A percentile compares a stretch with the other conserved stretches of the same genome.
Evolutionary conservation across 2,888 invertebrate genomes (phyloP).

Genomic region (Parnassius apollo): DNA sequence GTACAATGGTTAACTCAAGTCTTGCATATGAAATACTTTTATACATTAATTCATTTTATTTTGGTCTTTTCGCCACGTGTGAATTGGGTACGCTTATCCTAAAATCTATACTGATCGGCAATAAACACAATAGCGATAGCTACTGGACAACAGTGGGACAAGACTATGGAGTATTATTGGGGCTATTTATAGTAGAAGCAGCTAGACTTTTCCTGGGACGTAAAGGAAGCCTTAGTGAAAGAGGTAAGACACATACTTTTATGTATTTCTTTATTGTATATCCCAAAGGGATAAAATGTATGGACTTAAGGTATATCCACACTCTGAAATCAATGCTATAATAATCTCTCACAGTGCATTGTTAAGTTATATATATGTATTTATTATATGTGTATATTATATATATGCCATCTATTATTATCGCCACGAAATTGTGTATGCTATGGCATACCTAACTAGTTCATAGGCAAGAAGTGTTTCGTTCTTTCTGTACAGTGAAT

Average conservation of each 20-base stretch:
- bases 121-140: conserved; percentile 82
- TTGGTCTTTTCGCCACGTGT: conserved; percentile 91
- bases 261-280: background rate
- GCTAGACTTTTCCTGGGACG: conserved; percentile 91
- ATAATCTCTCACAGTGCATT: too few relatives aligned
- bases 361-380: too few relatives aligned
- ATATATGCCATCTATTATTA: too few relatives aligned
- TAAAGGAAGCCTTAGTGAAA: conserved; percentile 92
- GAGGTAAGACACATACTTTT: conserved; percentile 61
- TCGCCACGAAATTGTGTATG: too few relatives aligned
- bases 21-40: conserved; percentile 91
- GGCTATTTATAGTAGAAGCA: conserved; percentile 89
- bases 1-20: conserved; percentile 85
- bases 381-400: too few relatives aligned
- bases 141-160: conserved; percentile 85
- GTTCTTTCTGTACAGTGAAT: too few relatives aligned
- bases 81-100: conserved; percentile 89
- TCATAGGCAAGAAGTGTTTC: too few relatives aligned
- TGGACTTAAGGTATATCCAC: too few relatives aligned
- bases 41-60: conserved; percentile 93
- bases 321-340: too few relatives aligned
- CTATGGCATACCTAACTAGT: too few relatives aligned
- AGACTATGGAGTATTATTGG: conserved; percentile 89
- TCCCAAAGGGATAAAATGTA: too few relatives aligned
- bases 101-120: conserved; percentile 85